Evolutionary conservation across 1,140 invertebrate species (phyloP), one percentile per base, ranked within the genome.

Genomic region (Papilio polytes): DNA sequence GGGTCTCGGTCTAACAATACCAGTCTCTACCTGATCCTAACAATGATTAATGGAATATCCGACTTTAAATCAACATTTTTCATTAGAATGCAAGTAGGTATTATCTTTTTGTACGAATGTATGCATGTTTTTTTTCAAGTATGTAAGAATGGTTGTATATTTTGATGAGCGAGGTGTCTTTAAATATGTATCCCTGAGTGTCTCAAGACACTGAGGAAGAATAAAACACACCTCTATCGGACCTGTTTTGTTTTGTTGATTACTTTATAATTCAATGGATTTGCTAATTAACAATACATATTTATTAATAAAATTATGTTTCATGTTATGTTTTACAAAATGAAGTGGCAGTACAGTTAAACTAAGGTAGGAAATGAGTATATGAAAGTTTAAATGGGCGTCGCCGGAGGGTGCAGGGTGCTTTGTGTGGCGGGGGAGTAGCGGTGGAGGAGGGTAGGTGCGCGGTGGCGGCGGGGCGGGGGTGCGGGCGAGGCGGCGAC

Each of bases 401-500:
- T 53, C 82, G 41, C 26, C 77, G 66, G 46, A 85, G 84, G 85
- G 83, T 87, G 83, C 80, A 84, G 48, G 63, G 22, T 26, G 63
- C 22, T 31, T 31, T 31, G 63, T 66, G 26, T 36, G 63, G 82
- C 63, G 66, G 82, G 74, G 76, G 85, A 56, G 84, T 82, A 82
- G 85, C 82, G 77, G 83, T 53, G 83, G 80, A 81, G 74, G 56
- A 63, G n/a, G 7, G 56, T 8, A 7, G 56, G 20, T 13, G 74
- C 51, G 82, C 85, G 81, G 80, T 83, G 70, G 81, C 41, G 80
- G 78, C 76, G 81, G 84, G 76, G 86, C 77, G 82, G 85, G 85
- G 78, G 85, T n/a, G 85, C 74, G 87, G 88, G 82, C 84, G 87
- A 83, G 81, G 86, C 78, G 85, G 84, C 91, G 89, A 94, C 93